Percentiles rank a stretch among this genome's conserved stretches.
Conservation (phyloP, 2,888 invertebrate species). For the Crepidodera aurea region DNA sequence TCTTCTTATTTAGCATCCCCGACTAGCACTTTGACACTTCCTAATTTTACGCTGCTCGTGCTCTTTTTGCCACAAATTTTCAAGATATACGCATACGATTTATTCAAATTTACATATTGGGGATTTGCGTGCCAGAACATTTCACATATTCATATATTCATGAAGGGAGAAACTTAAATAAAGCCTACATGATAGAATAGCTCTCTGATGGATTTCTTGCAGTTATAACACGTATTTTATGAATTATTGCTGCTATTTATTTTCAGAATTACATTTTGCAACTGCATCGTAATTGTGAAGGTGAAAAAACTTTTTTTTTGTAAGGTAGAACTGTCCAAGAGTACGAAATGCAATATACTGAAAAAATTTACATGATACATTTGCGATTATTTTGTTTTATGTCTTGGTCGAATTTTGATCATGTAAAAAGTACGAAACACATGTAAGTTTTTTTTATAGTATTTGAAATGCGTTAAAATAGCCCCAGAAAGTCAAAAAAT, state of each 20-base stretch:
- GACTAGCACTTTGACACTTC: constrained; percentile 20
- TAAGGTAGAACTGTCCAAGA: not conserved
- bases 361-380: too few species aligned
- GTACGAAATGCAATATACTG: not conserved
- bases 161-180: constrained; percentile 23
- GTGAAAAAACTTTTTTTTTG: not conserved
- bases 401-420: not conserved
- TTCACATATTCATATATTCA: constrained; percentile 30
- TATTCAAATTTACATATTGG: constrained; percentile 31
- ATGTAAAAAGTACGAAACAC: not conserved
- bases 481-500: too few species aligned
- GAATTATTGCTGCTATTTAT: constrained; percentile 1
- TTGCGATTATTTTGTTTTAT: too few species aligned
- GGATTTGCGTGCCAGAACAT: constrained; percentile 28
- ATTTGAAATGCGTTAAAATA: too few species aligned
- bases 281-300: not conserved
- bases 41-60: constrained; percentile 27
- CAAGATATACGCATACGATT: constrained; percentile 32
- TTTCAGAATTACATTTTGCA: not conserved
- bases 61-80: constrained; percentile 23
- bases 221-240: not conserved
- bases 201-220: constrained; percentile 14
- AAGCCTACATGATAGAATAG: constrained; percentile 14
- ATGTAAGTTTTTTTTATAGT: too few species aligned
- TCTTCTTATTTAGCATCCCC: not conserved